A percentile compares a stretch with the other conserved stretches of the same genome.
These are phyloP conservation scores for Scomber japonicus DNA, from an alignment of 2,113 vertebrate species.

Conservation along the genomic window DNA sequence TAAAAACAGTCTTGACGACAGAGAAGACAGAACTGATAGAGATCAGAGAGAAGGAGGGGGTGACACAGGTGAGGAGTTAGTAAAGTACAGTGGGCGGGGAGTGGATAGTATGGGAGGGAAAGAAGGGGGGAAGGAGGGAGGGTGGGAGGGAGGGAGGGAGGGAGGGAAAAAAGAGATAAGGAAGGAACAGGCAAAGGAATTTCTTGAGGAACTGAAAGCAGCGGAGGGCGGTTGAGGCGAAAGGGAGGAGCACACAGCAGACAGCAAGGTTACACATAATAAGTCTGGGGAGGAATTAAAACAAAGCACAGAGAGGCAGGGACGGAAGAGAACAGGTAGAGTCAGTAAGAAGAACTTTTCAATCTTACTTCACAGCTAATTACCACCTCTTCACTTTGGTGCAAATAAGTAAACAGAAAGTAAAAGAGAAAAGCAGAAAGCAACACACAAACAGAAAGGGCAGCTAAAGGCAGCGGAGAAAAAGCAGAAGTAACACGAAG, in stretches of 20 bases:
- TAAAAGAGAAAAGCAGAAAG: constrained; percentile 18
- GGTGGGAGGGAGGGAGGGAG: background rate
- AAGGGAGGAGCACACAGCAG: constrained; percentile 74
- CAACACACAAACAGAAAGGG: constrained; percentile 21
- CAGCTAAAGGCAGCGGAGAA: constrained; percentile 21
- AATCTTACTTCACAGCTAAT: constrained; percentile 44
- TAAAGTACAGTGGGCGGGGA: constrained; percentile 65
- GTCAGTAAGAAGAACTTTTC: constrained; percentile 32
- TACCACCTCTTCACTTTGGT: constrained; percentile 29
- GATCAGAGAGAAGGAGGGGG: constrained; percentile 42
- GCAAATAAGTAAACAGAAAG: constrained; percentile 54
- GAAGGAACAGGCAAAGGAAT: constrained; percentile 72
- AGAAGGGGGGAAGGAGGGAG: background rate
- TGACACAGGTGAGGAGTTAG: constrained; percentile 62
- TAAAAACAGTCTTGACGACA: constrained; percentile 21
- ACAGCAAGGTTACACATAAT: constrained; percentile 70
- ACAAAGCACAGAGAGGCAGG: constrained; percentile 50
- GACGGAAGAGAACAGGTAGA: constrained; percentile 52
- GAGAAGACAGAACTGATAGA: constrained; percentile 48
- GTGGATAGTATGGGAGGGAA: constrained; percentile 38
- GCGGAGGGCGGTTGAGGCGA: constrained; percentile 49
- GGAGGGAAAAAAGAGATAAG: constrained; percentile 59
- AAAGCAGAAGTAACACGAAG: constrained; percentile 43
- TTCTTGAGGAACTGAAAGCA: constrained; percentile 68
- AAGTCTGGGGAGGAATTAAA: constrained; percentile 34